These are phyloP conservation scores for Pyrrhura leucotis DNA, from an alignment of 2,797 vertebrate genomes.

Conservation along the genomic window DNA sequence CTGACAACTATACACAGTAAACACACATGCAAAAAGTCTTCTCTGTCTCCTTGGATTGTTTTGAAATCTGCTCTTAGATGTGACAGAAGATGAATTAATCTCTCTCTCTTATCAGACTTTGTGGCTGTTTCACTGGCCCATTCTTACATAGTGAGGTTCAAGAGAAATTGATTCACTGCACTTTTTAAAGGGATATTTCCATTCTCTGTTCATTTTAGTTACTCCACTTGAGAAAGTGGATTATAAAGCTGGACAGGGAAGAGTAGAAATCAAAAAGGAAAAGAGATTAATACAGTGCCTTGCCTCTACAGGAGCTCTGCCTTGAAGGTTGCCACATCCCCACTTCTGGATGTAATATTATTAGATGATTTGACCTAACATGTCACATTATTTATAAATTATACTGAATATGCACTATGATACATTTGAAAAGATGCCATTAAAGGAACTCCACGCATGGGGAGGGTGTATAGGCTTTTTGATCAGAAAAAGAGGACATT, in stretches of 20 bases:
- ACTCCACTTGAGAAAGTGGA: background rate
- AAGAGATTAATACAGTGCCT: background rate
- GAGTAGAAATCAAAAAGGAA: background rate
- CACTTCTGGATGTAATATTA: background rate
- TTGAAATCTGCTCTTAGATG: background rate
- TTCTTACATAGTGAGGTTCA: background rate
- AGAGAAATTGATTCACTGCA: background rate
- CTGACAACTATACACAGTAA: background rate
- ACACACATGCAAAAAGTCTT: background rate
- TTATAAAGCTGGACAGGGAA: background rate
- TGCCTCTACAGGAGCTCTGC: background rate
- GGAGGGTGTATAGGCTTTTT: background rate
- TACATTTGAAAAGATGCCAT: slow-evolving; percentile 40
- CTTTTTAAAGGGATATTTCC: background rate
- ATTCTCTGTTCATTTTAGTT: background rate
- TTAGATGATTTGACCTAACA: slow-evolving; percentile 26
- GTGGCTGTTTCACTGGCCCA: background rate
- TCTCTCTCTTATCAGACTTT: background rate
- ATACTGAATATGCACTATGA: slow-evolving; percentile 46
- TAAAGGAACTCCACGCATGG: background rate
- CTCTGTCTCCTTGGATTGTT: slow-evolving; percentile 7
- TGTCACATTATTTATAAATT: slow-evolving; percentile 60
- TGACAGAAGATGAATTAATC: slow-evolving; percentile 23
- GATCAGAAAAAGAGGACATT: background rate
- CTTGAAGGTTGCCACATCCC: background rate